Conservation (phyloP, 2,113 vertebrate species). For the Zootoca vivipara region DNA sequence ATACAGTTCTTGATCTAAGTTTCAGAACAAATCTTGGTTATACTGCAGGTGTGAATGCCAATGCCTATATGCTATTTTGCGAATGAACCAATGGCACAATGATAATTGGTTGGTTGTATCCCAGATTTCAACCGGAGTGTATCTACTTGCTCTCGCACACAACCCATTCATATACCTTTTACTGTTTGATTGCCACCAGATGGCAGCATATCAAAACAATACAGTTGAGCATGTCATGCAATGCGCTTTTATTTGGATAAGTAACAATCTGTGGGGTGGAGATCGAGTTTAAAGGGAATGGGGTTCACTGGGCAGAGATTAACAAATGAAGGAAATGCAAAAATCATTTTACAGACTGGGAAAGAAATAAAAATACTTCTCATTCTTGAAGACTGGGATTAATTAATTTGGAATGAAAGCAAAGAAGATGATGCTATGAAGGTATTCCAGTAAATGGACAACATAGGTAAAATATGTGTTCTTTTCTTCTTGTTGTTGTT, state of each 20-base stretch:
- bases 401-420: constrained; percentile 15
- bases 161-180: constrained; percentile 26
- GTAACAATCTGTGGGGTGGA: constrained; percentile 33
- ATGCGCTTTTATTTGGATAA: neutral
- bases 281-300: constrained; percentile 39
- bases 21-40: neutral
- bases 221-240: neutral
- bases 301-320: constrained; percentile 41
- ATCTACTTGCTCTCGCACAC: neutral
- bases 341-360: constrained; percentile 29
- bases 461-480: neutral
- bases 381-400: constrained; percentile 27
- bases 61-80: neutral
- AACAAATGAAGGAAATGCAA: constrained; percentile 47
- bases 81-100: neutral
- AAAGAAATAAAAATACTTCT: constrained; percentile 28
- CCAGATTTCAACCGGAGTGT: neutral
- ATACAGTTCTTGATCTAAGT: neutral
- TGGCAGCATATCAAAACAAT: constrained; percentile 69
- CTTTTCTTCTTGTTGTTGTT: constrained; percentile 16
- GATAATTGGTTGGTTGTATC: neutral
- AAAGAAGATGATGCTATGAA: constrained; percentile 22
- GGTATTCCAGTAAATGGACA: neutral
- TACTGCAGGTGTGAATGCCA: neutral
- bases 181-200: constrained; percentile 50